Evolutionary conservation across 1,140 invertebrate species (phyloP).

Genomic region (Bradynema listronoti): DNA sequence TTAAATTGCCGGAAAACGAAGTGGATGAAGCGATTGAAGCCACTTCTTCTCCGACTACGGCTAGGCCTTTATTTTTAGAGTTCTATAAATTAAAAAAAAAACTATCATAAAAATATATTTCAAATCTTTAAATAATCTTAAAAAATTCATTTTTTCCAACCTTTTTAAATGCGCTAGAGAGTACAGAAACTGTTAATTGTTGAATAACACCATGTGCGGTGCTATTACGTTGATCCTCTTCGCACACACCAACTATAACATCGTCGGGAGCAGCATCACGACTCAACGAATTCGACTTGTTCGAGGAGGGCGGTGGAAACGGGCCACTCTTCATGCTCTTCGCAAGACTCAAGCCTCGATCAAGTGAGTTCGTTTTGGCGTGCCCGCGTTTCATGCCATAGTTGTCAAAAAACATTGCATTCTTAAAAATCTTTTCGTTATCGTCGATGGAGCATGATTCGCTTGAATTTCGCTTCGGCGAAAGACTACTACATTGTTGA

Average conservation of each 20-base stretch:
- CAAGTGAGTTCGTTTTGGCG: constrained; percentile 50
- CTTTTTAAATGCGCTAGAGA: not conserved
- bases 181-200: constrained; percentile 32
- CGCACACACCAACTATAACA: constrained; percentile 29
- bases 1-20: too few species aligned
- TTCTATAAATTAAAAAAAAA: too few species aligned
- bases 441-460: too few species aligned
- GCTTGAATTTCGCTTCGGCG: too few species aligned
- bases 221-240: constrained; percentile 39
- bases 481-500: too few species aligned
- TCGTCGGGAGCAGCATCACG: constrained; percentile 41
- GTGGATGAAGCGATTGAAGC: constrained; percentile 14
- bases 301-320: constrained; percentile 38
- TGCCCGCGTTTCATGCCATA: constrained; percentile 42
- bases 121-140: too few species aligned
- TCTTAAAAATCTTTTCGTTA: not conserved
- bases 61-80: constrained; percentile 11
- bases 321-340: constrained; percentile 48
- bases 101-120: too few species aligned
- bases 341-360: constrained; percentile 41
- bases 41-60: constrained; percentile 24
- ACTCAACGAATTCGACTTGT: constrained; percentile 50
- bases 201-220: constrained; percentile 47
- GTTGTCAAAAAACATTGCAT: constrained; percentile 9
- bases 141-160: not conserved